These are phyloP conservation scores for Melanostigma gelatinosum DNA, from an alignment of 2,113 vertebrate species.

Conservation along the genomic window DNA sequence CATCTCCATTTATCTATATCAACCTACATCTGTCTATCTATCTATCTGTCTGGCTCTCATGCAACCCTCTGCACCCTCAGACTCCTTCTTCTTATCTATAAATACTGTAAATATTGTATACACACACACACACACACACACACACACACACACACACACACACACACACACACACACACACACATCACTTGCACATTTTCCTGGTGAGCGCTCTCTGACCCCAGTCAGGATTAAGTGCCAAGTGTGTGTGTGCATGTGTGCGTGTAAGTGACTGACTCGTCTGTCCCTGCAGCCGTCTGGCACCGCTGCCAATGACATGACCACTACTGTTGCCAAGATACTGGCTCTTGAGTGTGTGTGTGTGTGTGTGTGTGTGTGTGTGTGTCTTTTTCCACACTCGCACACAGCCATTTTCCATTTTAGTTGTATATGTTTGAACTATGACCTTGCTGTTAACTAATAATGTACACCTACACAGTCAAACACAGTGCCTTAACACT, in stretches of 20 bases:
- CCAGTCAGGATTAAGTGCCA: not conserved
- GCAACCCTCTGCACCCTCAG: slow-evolving; percentile 4
- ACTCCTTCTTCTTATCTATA: not conserved
- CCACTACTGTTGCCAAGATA: slow-evolving; percentile 70
- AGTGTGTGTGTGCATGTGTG: not conserved
- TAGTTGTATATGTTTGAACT: slow-evolving; percentile 17
- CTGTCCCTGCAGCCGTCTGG: slow-evolving; percentile 69
- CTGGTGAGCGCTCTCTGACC: slow-evolving; percentile 26
- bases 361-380: slow-evolving; percentile 31
- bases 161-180: not conserved
- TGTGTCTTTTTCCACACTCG: not conserved
- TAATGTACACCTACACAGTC: slow-evolving; percentile 27
- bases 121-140: not conserved
- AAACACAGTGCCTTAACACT: slow-evolving; percentile 1
- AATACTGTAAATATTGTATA: not conserved
- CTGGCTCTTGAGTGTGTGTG: slow-evolving; percentile 8
- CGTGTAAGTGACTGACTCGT: slow-evolving; percentile 46
- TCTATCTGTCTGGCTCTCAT: not conserved
- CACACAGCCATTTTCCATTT: slow-evolving; percentile 17
- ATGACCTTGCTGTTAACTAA: slow-evolving; percentile 42
- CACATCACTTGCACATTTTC: not conserved
- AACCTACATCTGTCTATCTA: not conserved
- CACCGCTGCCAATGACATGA: slow-evolving; percentile 69
- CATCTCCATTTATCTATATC: too few relatives aligned
- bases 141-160: not conserved